Base-by-base conservation (phyloP, 2,888 invertebrate genomes). In the Diarsia dahlii region DNA sequence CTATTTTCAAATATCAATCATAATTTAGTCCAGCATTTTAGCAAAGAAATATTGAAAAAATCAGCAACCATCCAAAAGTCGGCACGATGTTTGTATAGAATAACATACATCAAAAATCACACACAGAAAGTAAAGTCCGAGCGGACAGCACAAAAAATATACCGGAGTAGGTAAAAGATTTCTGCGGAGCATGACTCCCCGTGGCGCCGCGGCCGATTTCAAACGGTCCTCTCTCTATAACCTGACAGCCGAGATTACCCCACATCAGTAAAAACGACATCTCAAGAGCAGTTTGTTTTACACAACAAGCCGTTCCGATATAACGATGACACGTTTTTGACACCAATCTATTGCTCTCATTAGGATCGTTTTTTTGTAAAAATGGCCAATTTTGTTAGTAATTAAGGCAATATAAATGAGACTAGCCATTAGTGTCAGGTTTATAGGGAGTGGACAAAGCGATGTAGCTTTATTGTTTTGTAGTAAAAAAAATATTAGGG, bases 221-320 rank as follows among this genome's bases (percentile, higher is more conserved):
- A 95, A 95, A 95, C 90, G 92, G 67, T 81, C 84, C 88, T 89
- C 91, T 89, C 91, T 94, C 90, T 93, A 87, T 89, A 85, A 89
- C 91, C 86, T 95, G 96, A 96, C 96, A 96, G 95, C 95, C 95
- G 95, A 96, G 95, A 96, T 95, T 93, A 92, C 92, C 92, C 92
- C 88, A 91, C 92, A 91, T 92, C 91, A 91, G 91, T 91, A 93
- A 93, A 94, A 95, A 93, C 92, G 89, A 90, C 89, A 90, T 90
- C 89, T 90, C 89, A 81, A 90, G 88, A 90, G 91, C 93, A 93
- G 95, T 95, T 95, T 96, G 95, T 96, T 96, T 95, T 92, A 93
- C 93, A 94, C 92, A 94, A 95, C 95, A 95, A 94, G 93, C 91
- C 90, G 90, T 92, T 91, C 89, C 90, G 75, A 88, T 89, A 88